Conservation (phyloP, 2,113 vertebrate genomes). For the Cyanocitta stelleri region DNA sequence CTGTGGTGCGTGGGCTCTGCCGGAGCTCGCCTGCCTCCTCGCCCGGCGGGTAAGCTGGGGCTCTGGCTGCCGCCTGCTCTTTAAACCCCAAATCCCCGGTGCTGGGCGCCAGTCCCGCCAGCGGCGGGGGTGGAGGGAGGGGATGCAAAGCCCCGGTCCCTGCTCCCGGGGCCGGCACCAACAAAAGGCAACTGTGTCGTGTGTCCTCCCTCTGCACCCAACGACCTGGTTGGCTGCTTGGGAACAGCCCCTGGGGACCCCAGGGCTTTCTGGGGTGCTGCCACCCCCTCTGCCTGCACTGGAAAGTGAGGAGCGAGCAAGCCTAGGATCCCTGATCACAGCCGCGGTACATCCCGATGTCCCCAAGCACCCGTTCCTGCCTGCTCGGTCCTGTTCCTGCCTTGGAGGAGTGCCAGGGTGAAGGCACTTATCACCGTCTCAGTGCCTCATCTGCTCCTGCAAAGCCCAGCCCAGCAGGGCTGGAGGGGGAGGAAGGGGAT, state of each 20-base stretch:
- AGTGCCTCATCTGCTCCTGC: not conserved
- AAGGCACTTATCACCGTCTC: not conserved
- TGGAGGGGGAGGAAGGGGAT: not conserved
- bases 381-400: not conserved
- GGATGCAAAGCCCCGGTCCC: not conserved
- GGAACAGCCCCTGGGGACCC: not conserved
- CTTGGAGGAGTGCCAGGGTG: not conserved
- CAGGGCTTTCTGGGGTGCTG: not conserved
- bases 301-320: not conserved
- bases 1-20: not conserved
- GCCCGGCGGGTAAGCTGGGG: not conserved
- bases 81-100: slow-evolving; percentile 45
- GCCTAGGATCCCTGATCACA: not conserved
- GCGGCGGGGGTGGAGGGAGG: slow-evolving; percentile 51
- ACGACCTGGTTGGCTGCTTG: not conserved
- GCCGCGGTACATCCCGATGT: not conserved
- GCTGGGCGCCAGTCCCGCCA: not conserved
- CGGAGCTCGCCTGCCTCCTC: not conserved
- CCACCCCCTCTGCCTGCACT: not conserved
- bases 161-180: slow-evolving; percentile 7
- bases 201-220: slow-evolving; percentile 21
- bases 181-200: slow-evolving; percentile 51
- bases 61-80: not conserved
- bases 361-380: not conserved
- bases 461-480: not conserved